Evolutionary conservation across 2,797 vertebrate species (phyloP), one percentile per base, ranked within the genome.

Genomic region (Gobionotothen gibberifrons): DNA sequence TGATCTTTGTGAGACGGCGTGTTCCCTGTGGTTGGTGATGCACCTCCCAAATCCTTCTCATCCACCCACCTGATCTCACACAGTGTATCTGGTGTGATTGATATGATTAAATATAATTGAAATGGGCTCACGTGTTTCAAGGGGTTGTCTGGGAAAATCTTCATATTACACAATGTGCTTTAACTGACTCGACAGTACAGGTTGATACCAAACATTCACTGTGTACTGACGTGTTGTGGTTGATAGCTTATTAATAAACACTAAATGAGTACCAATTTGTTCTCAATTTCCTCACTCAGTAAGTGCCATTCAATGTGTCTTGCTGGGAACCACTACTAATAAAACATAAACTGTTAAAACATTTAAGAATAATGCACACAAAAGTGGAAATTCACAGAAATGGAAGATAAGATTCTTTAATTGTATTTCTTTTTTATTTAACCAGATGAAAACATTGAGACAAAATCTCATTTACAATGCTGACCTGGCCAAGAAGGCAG

Each of bases 11-110:
- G 42, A 79, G 56, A 10, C 1, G 15, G 3, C 17, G 2, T 11
- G 42, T 44, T 72, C 51, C 83, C 82, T 44, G 81, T 32, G 56
- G 89, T 56, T 79, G 60, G 22, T 71, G 76, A 83, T 63, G 48
- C 59, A 83, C 42, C 58, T 51, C 22, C 58, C 6, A 46, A 72
- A 62, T 66, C 62, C 69, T 81, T 69, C 55, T 26, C n/a, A 39
- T 51, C 0, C 56, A 14, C 19, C 21, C 17, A 29, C 21, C 68
- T 51, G 52, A 73, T 69, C 43, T 58, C 29, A 26, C 16, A 49
- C 44, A 29, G 55, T 66, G 40, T 32, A 52, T 64, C 32, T 68
- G 10, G 47, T 72, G 70, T 56, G 55, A 42, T 59, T 56, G 32
- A 57, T 71, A 78, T 72, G 49, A 69, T 49, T 68, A 22, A 59